Evolutionary conservation across 1,140 invertebrate genomes (phyloP), one percentile per base, ranked within the genome.

Genomic region (Onthophagus taurus): DNA sequence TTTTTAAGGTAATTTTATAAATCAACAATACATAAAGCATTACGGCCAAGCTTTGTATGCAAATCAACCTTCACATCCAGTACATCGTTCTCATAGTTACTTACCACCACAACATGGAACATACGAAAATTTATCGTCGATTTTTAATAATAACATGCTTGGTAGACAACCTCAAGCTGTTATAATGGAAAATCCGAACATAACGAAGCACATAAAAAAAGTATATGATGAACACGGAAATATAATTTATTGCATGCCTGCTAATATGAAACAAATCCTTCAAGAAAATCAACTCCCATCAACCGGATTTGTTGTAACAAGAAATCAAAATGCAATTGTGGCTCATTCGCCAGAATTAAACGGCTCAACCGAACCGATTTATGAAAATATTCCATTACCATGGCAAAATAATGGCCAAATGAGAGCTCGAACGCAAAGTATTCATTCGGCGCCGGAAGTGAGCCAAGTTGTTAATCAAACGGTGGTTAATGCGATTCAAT

Each of bases 341-440:
- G 53, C 57, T 18, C 51, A 55, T 42, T 55, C 54, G 41, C 35
- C 51, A 2, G 51, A 58, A 39, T 34, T 65, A 13, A 65, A 55
- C 20, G 68, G 69, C 48, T 64, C 72, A 0, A 67, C 70, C 14
- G 83, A 85, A 58, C 83, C 83, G 1, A 86, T 86, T 44, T 86
- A 85, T 58, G 82, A 86, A 58, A 86, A 86, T 52, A 78, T 85
- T 6, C 81, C 80, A 7, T 51, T 81, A 16, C 70, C 75, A 0
- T 77, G 75, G 65, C 72, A 75, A 42, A 72, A 67, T 47, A 23
- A 45, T 39, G 42, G 41, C 16, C 57, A 66, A 12, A 69, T 71
- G 55, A 62, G 78, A 11, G 75, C 75, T 45, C 61, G 78, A 16
- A 74, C 79, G 3, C 75, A 78, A 31, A 81, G 78, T 49, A 69